These are phyloP conservation scores for Podarcis muralis DNA, from an alignment of 2,113 vertebrate genomes.

Conservation along the genomic window DNA sequence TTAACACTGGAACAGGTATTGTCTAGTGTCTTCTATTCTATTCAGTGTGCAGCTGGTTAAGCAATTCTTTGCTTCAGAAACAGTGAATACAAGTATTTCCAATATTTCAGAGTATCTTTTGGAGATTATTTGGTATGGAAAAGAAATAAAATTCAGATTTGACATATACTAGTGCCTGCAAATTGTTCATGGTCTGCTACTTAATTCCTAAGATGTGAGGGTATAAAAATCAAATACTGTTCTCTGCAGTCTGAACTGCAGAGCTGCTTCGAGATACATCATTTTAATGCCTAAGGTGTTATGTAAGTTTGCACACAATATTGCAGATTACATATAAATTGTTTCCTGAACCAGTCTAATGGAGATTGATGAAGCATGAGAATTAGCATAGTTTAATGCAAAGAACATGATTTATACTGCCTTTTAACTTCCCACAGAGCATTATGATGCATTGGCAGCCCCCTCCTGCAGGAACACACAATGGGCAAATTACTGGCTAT, in stretches of 20 bases:
- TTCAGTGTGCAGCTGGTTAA: not conserved
- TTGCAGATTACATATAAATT: not conserved
- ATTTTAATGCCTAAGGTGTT: not conserved
- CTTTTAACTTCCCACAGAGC: conserved; percentile 75
- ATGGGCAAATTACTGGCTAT: conserved; percentile 91
- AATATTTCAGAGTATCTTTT: not conserved
- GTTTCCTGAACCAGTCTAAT: not conserved
- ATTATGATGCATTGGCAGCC: conserved; percentile 95
- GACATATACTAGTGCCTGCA: not conserved
- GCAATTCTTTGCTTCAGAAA: rapidly evolving
- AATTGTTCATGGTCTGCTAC: not conserved
- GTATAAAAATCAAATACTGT: rapidly evolving
- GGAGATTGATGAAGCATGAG: not conserved
- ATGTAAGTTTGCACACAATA: not conserved
- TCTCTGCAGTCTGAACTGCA: not conserved
- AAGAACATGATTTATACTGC: not conserved
- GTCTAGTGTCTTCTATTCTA: not conserved
- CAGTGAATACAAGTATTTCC: not conserved
- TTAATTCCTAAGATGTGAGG: not conserved
- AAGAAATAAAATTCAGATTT: not conserved
- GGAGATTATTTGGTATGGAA: not conserved
- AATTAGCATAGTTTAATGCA: not conserved
- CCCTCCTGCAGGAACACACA: conserved; percentile 85
- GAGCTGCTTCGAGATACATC: not conserved
- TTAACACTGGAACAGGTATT: not conserved